Base-by-base conservation (phyloP, 1,140 invertebrate genomes). In the Drosophila rhopaloa region DNA sequence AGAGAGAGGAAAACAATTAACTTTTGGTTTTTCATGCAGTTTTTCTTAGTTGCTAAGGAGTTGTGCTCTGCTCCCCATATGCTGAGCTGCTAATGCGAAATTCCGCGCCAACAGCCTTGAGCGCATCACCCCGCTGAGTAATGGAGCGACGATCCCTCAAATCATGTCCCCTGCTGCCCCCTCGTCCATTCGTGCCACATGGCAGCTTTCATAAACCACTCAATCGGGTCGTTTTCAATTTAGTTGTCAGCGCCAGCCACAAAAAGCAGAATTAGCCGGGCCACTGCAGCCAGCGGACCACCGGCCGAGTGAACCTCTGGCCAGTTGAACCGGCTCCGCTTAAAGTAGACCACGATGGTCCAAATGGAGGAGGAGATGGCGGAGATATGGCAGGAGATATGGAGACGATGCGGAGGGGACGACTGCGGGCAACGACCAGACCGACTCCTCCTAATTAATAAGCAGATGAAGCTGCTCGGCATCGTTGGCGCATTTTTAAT, bases 391-490 rank as follows among this genome's bases (percentile, higher is more conserved):
- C 37, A 19, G 24, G 35, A 6, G 27, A 47, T 2, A 19, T 14
- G 44, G 10, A 19, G 11, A 11, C 1, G 13, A n/a, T 16, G 32
- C 38, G 41, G 19, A 24, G 19, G 24, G 24, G 19, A 44, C 44
- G 55, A 58, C 56, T 58, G 55, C 32, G n/a, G 53, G 48, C 79
- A 54, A 37, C 35, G 55, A 65, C 60, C 59, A 74, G 67, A 63
- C 29, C 61, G 54, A 53, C 47, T 59, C 59, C 62, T 38, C 53
- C 79, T 89, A 83, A 88, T 88, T 88, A 89, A 88, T 88, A 83
- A 88, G 76, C 83, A 80, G 84, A 88, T 89, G 83, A 83, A 89
- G 80, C 76, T 77, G 72, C 71, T 88, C 72, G 54, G 72, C 54
- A 63, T 76, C 76, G 50, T 47, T 54, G 70, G 58, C 66, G 83